Base-by-base conservation (phyloP, 2,797 vertebrate genomes). In the Triplophysa bombifrons region DNA sequence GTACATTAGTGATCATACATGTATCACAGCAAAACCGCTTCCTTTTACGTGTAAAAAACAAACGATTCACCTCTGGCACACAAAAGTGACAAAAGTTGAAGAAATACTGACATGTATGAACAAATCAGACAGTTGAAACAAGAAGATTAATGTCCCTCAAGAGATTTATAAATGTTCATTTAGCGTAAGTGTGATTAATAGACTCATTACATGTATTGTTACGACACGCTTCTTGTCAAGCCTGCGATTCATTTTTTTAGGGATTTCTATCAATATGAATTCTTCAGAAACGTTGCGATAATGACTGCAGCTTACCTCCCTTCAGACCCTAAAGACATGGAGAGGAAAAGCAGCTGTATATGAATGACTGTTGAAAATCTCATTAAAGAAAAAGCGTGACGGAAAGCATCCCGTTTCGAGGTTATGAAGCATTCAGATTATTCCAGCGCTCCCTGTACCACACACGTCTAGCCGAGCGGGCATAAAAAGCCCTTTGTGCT, bases 91-190 rank as follows among this genome's bases (percentile, higher is more conserved):
- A 2, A 3, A 16, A 16, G 25, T 30, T 61, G 27, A 14, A 61
- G 25, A 30, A 61, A 30, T 9, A 30, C 27, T 6, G 2, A 9
- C 34, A 12, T 27, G 56, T 12, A 48, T 27, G 38, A 73, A 60
- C 38, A 61, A 41, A 17, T 46, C 14, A 12, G 22, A 60, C 22
- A 46, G 30, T n/a, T 63, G 17, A 20, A 66, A 30, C 12, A 13
- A 67, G 16, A 38, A 86, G 84, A 89, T 90, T 86, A 87, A 85
- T 84, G 79, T 84, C 80, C 82, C 87, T 80, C 79, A 68, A 53
- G 81, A 88, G 86, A 89, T 90, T 90, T 87, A 90, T 86, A 85
- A 84, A 87, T 83, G 88, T 89, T 88, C 82, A 88, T 89, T 82
- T 86, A 80, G 87, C 80, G 82, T 87, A 88, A 87, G 61, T 84